Evolutionary conservation across 2,797 vertebrate species (phyloP).

Genomic region (Sebastes itinus): DNA sequence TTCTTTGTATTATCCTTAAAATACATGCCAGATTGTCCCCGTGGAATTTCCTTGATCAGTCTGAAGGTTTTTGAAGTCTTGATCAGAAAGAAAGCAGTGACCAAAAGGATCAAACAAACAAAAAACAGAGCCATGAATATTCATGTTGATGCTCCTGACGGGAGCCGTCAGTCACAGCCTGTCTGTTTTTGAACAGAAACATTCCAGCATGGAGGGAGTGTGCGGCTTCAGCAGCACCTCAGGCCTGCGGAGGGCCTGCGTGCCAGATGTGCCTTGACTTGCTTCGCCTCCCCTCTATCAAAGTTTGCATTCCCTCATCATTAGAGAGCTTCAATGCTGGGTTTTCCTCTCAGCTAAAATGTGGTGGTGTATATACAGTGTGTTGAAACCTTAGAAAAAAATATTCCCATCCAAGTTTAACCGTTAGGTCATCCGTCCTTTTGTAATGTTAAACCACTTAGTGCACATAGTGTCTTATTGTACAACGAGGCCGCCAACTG

Average conservation of each 20-base stretch:
- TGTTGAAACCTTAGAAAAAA: background rate
- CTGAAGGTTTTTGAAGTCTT: slow-evolving; percentile 37
- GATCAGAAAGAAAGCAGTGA: slow-evolving; percentile 32
- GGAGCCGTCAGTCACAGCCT: slow-evolving; percentile 52
- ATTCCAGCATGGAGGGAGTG: slow-evolving; percentile 38
- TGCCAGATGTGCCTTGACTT: slow-evolving; percentile 67
- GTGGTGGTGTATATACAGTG: background rate
- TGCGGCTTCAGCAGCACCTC: slow-evolving; percentile 53
- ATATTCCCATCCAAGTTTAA: background rate
- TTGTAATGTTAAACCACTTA: slow-evolving; percentile 28
- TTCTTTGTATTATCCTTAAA: slow-evolving; percentile 36
- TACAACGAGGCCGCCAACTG: slow-evolving; percentile 11
- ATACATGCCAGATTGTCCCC: slow-evolving; percentile 30
- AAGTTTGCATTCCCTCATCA: slow-evolving; percentile 39
- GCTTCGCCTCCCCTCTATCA: slow-evolving; percentile 41
- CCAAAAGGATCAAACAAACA: slow-evolving; percentile 9
- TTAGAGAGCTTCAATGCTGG: slow-evolving; percentile 17
- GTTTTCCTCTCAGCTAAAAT: background rate
- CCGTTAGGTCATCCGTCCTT: slow-evolving; percentile 3
- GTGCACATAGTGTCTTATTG: slow-evolving; percentile 25
- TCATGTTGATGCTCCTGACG: slow-evolving; percentile 39
- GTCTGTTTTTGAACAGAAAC: slow-evolving; percentile 33
- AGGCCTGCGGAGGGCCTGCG: slow-evolving; percentile 56
- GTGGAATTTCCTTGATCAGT: slow-evolving; percentile 48
- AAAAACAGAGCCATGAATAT: slow-evolving; percentile 39